Conservation (phyloP, 2,888 invertebrate species). For the Chymomyza amoena region DNA sequence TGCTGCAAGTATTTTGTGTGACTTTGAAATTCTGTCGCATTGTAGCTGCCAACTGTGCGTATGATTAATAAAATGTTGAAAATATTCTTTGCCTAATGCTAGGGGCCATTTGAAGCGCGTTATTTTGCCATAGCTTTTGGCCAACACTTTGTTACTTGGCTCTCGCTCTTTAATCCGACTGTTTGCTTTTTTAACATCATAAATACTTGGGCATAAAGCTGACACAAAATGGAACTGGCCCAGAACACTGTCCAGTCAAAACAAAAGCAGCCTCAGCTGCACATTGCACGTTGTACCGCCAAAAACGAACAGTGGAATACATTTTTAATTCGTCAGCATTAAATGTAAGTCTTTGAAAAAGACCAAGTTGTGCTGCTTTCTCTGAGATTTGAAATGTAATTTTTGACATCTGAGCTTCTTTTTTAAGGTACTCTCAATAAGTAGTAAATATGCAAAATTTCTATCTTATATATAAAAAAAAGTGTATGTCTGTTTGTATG, state of each 20-base stretch:
- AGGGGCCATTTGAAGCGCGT: not conserved
- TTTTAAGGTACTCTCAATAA: no score
- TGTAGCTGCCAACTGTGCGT: constrained; percentile 39
- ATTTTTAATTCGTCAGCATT: not conserved
- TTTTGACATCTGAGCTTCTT: no score
- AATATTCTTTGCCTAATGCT: constrained; percentile 34
- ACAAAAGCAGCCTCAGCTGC: constrained; percentile 16
- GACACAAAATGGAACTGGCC: constrained; percentile 41
- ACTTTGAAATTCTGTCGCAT: constrained; percentile 29
- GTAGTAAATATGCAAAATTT: no score
- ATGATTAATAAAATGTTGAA: constrained; percentile 39
- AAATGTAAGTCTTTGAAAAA: no score
- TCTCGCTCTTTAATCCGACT: constrained; percentile 30
- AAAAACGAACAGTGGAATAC: not conserved
- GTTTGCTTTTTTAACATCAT: constrained; percentile 57
- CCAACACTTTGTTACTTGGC: constrained; percentile 16
- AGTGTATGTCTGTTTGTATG: no score
- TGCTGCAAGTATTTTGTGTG: constrained; percentile 17
- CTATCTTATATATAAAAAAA: no score
- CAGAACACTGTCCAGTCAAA: constrained; percentile 42
- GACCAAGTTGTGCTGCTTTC: no score
- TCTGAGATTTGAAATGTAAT: no score
- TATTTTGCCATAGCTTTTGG: constrained; percentile 11
- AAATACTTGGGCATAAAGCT: constrained; percentile 56
- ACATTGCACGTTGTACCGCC: not conserved